Percentiles rank a stretch among this genome's conserved stretches.
Evolutionary conservation across 1,140 invertebrate species (phyloP).

Genomic region (Streblospio benedicti): DNA sequence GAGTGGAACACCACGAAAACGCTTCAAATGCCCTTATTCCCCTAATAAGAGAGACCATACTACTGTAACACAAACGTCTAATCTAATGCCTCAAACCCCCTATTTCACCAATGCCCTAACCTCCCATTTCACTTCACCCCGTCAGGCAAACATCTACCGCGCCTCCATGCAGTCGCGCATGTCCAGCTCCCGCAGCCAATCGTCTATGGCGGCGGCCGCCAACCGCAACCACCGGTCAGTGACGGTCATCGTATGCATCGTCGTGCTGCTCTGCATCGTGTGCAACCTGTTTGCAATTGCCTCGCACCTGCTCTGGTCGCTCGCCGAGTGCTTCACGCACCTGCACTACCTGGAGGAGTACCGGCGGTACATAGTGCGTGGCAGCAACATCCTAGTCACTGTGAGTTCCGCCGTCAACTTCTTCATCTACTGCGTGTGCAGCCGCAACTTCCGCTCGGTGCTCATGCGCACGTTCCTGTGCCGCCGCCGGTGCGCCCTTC

Average conservation of each 20-base stretch:
- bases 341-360: neutral
- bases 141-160: no score
- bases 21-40: no score
- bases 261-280: slow-evolving; percentile 12
- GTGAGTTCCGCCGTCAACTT: slow-evolving; percentile 16
- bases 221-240: neutral
- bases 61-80: no score
- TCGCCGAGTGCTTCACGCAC: slow-evolving; percentile 1
- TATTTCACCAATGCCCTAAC: no score
- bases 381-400: slow-evolving; percentile 16
- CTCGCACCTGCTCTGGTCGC: slow-evolving; percentile 12
- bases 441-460: slow-evolving; percentile 14
- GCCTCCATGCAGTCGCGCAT: no score
- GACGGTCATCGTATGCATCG: slow-evolving; percentile 11
- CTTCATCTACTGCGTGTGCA: slow-evolving; percentile 18
- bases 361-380: neutral
- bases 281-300: slow-evolving; percentile 14
- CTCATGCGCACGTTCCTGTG: neutral
- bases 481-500: neutral
- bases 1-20: no score
- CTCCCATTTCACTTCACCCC: no score
- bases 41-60: no score
- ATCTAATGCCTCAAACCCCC: no score
- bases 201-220: neutral
- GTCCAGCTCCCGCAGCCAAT: neutral